Conservation (phyloP, 1,140 invertebrate species). For the Nephotettix cincticeps region DNA sequence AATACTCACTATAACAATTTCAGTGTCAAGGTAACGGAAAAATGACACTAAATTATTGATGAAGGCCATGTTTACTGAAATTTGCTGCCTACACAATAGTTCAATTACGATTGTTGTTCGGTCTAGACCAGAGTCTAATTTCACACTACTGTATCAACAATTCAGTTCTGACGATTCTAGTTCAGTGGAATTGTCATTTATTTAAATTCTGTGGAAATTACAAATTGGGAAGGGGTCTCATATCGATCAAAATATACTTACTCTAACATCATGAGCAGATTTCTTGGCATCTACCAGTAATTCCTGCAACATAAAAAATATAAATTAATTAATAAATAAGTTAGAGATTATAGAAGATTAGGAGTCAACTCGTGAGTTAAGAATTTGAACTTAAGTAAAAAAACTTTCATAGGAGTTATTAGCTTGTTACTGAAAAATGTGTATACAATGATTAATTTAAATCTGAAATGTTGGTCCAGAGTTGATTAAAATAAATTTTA, state of each 20-base stretch:
- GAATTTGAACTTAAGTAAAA: no score
- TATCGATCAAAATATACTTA: constrained; percentile 50
- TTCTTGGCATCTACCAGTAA: constrained; percentile 79
- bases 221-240: background rate
- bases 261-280: constrained; percentile 80
- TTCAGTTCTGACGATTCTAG: background rate
- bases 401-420: no score
- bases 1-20: no score
- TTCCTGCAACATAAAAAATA: constrained; percentile 61
- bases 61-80: background rate
- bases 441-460: no score
- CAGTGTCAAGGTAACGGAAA: no score
- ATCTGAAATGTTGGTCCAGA: no score
- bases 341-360: background rate
- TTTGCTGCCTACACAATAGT: background rate
- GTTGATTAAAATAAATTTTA: no score
- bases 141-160: background rate
- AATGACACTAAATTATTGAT: no score
- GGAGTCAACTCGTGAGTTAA: no score
- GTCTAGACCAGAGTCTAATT: background rate
- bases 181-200: background rate
- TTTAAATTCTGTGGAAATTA: background rate
- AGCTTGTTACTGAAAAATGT: no score
- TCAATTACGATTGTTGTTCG: background rate
- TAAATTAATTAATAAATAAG: no score